A percentile compares a stretch with the other conserved stretches of the same genome.
Evolutionary conservation across 2,888 invertebrate genomes (phyloP).

Genomic region (Ennomos quercinarius): DNA sequence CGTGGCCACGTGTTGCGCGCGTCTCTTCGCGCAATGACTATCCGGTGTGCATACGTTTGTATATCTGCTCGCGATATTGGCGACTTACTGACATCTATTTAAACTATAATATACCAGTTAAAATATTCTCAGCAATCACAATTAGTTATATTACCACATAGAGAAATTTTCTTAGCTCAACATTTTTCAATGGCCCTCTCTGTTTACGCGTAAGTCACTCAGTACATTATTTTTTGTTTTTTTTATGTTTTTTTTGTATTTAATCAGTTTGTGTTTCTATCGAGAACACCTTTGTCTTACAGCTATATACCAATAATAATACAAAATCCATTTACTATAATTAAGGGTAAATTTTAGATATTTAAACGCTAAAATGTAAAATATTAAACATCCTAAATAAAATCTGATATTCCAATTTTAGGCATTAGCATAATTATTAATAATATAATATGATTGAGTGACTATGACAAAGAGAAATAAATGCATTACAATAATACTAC

Average conservation of each 20-base stretch:
- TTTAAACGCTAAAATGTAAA: constrained; percentile 85
- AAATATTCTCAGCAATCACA: constrained; percentile 84
- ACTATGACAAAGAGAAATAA: constrained; percentile 84
- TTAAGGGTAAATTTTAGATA: constrained; percentile 85
- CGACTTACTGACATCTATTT: constrained; percentile 72
- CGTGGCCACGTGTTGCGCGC: constrained; percentile 24
- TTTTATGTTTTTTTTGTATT: constrained; percentile 57
- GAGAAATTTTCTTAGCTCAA: constrained; percentile 84
- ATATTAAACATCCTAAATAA: constrained; percentile 86
- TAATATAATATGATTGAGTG: constrained; percentile 83
- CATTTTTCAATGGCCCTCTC: constrained; percentile 85
- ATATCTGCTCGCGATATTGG: constrained; percentile 35
- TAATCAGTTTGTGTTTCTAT: constrained; percentile 80
- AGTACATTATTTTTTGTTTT: constrained; percentile 75
- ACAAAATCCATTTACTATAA: constrained; percentile 84
- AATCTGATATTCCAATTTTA: constrained; percentile 85
- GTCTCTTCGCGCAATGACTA: constrained; percentile 16
- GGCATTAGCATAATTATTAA: constrained; percentile 83
- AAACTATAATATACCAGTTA: constrained; percentile 81
- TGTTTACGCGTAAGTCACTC: constrained; percentile 86
- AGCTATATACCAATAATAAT: constrained; percentile 84
- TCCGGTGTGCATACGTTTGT: constrained; percentile 14
- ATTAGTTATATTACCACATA: constrained; percentile 82
- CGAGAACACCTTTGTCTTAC: constrained; percentile 83
- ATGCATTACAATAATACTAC: constrained; percentile 84